phyloP scores from a whole-genome alignment of 2,888 invertebrate genomes.

The Lasioglossum marginatum region DNA sequence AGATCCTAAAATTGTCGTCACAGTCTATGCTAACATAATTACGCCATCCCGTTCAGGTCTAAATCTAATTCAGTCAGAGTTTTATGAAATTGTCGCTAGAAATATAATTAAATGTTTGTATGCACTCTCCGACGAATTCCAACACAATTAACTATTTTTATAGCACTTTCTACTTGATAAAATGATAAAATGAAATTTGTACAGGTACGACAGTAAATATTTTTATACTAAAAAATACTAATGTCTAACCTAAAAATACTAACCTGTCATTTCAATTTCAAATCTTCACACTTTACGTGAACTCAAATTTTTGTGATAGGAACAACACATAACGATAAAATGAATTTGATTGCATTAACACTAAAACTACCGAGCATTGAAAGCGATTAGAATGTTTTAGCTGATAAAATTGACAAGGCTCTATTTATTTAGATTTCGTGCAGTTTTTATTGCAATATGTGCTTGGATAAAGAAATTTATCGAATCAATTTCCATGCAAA shows the following conservation, averaged over 20 bases:
- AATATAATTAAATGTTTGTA: background rate
- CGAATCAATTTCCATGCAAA: too few species aligned
- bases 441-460: too few species aligned
- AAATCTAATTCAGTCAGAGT: background rate
- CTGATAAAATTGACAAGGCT: too few species aligned
- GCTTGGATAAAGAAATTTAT: too few species aligned
- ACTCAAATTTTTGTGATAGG: background rate
- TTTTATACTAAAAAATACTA: background rate
- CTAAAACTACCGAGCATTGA: too few species aligned
- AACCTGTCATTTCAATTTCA: background rate
- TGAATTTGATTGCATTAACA: background rate
- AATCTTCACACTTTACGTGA: background rate
- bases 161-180: too few species aligned
- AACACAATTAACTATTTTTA: too few species aligned
- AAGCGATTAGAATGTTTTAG: too few species aligned
- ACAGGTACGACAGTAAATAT: background rate
- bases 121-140: too few species aligned
- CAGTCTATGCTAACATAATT: background rate
- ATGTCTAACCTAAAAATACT: too few species aligned
- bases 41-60: background rate
- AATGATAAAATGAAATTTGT: too few species aligned
- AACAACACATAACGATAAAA: background rate
- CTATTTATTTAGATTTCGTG: too few species aligned
- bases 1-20: background rate
- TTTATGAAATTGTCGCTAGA: background rate